A percentile compares a stretch with the other conserved stretches of the same genome.
These are phyloP conservation scores for Parthenolecanium corni DNA, from an alignment of 2,888 invertebrate genomes.

Conservation along the genomic window DNA sequence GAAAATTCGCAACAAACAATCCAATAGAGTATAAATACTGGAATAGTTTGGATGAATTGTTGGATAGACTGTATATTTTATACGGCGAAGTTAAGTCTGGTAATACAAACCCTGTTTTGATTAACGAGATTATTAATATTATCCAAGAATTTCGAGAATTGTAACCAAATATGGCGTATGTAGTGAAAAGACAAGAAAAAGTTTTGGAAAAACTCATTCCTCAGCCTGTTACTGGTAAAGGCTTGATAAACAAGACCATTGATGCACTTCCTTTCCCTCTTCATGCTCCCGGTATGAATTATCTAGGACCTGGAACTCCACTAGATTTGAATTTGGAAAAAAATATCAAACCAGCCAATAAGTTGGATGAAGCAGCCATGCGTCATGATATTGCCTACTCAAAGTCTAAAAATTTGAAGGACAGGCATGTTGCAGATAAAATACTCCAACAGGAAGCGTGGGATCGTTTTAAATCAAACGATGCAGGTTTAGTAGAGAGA, in stretches of 20 bases:
- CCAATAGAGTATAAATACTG: neutral
- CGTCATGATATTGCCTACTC: slow-evolving; percentile 37
- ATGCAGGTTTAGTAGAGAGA: slow-evolving; percentile 27
- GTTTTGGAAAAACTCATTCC: neutral
- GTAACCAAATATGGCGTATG: too few species aligned
- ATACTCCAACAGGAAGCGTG: slow-evolving; percentile 31
- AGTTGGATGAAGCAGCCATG: slow-evolving; percentile 1
- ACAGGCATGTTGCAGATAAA: slow-evolving; percentile 30
- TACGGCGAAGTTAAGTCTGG: slow-evolving; percentile 1
- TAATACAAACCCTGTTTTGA: neutral
- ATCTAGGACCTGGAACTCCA: too few species aligned
- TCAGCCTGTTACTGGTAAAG: too few species aligned
- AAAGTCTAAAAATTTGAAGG: slow-evolving; percentile 29
- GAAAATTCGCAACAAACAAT: too few species aligned
- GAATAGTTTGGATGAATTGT: neutral
- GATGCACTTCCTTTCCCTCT: too few species aligned
- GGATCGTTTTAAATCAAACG: slow-evolving; percentile 27
- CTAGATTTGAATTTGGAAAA: too few species aligned
- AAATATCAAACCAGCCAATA: neutral
- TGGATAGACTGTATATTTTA: neutral
- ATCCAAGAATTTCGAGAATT: slow-evolving; percentile 7
- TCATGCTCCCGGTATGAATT: too few species aligned
- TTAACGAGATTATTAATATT: slow-evolving; percentile 4
- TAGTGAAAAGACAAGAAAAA: too few species aligned
- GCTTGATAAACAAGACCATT: too few species aligned